Conservation (phyloP, 2,797 vertebrate genomes). For the Falco naumanni region DNA sequence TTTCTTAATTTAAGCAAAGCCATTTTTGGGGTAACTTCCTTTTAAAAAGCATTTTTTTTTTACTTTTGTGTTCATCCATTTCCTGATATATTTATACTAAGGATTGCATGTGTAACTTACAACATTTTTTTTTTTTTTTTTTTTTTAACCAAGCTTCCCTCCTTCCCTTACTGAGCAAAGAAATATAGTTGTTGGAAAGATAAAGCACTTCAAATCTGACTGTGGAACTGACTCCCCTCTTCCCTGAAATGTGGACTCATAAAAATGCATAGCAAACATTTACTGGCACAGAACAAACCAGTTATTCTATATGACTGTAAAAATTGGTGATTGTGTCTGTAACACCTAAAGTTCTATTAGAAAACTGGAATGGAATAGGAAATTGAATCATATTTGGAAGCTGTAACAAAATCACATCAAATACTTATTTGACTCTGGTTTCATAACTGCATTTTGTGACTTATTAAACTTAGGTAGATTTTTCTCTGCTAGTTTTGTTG, state of each 20-base stretch:
- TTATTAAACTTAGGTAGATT: neutral
- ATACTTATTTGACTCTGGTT: neutral
- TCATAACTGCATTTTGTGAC: slow-evolving; percentile 29
- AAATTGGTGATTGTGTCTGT: neutral
- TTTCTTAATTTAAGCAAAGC: neutral
- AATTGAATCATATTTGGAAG: slow-evolving; percentile 1
- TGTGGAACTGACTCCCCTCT: neutral
- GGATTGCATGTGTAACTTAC: neutral
- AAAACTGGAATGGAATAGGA: neutral
- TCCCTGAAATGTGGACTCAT: neutral
- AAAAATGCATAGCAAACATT: neutral
- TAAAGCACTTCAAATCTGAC: neutral
- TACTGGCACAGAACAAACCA: neutral
- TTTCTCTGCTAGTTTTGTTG: slow-evolving; percentile 5
- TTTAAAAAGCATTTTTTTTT: neutral
- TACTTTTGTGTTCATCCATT: neutral
- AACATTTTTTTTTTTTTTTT: neutral
- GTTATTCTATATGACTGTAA: neutral
- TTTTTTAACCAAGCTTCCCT: neutral
- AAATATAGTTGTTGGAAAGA: neutral
- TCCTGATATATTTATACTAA: neutral
- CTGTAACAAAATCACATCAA: neutral
- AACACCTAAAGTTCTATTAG: neutral
- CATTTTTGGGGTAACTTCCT: neutral
- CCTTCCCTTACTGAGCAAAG: neutral